A percentile compares a stretch with the other conserved stretches of the same genome.
Conservation (phyloP, 2,797 vertebrate species). For the Gymnothorax javanicus region DNA sequence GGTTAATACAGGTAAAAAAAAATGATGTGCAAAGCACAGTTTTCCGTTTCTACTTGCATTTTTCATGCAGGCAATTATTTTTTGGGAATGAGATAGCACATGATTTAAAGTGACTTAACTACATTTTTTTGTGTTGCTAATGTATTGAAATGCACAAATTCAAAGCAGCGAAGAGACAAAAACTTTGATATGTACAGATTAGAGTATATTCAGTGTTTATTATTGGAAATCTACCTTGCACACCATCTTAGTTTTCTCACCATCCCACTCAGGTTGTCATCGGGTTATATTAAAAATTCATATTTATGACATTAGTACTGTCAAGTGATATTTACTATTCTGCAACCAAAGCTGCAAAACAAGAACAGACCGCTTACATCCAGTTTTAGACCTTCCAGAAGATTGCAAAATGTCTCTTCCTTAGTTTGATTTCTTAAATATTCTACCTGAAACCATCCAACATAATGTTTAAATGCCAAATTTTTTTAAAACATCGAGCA, state of each 20-base stretch:
- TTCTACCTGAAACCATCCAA: slow-evolving; percentile 32
- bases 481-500: slow-evolving; percentile 41
- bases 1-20: too few species aligned
- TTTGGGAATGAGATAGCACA: too few species aligned
- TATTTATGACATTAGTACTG: slow-evolving; percentile 36
- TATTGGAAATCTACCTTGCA: slow-evolving; percentile 51
- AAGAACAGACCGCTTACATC: not conserved
- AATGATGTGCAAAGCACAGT: too few species aligned
- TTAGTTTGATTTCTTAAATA: slow-evolving; percentile 28
- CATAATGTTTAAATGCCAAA: slow-evolving; percentile 42
- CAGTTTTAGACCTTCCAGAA: slow-evolving; percentile 14
- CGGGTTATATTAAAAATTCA: slow-evolving; percentile 43
- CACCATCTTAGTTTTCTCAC: slow-evolving; percentile 38
- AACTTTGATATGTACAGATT: slow-evolving; percentile 19
- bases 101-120: too few species aligned
- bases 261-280: slow-evolving; percentile 45
- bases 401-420: slow-evolving; percentile 39
- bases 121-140: not conserved
- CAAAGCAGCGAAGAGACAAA: not conserved
- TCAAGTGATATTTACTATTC: slow-evolving; percentile 33
- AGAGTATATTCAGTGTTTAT: slow-evolving; percentile 50
- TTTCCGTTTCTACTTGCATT: too few species aligned
- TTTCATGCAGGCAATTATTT: too few species aligned
- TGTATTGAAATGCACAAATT: not conserved
- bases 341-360: slow-evolving; percentile 35